Percentiles rank a stretch among this genome's conserved stretches.
phyloP scores from a whole-genome alignment of 1,140 invertebrate genomes.

The Sinella curviseta region DNA sequence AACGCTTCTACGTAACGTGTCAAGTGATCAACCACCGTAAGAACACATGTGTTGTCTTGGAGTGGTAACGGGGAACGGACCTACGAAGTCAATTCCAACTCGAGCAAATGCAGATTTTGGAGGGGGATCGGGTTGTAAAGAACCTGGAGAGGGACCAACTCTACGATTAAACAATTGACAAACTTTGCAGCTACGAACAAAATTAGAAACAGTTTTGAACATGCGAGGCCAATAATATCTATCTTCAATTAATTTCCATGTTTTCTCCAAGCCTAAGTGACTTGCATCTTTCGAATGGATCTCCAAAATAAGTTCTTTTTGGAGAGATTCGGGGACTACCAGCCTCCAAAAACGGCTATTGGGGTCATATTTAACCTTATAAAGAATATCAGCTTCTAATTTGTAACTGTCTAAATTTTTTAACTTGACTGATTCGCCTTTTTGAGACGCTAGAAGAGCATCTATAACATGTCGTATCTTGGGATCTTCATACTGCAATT shows the following conservation, averaged over 20 bases:
- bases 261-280: conserved; percentile 12
- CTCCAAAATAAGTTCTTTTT: background rate
- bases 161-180: conserved; percentile 29
- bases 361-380: background rate
- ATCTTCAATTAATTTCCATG: background rate
- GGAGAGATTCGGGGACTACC: background rate
- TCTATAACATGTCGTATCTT: background rate
- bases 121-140: background rate
- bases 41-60: background rate
- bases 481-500: background rate
- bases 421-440: background rate
- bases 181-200: conserved; percentile 14
- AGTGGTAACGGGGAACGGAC: conserved; percentile 24
- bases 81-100: conserved; percentile 30
- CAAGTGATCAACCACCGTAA: conserved; percentile 2
- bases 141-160: background rate
- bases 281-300: background rate
- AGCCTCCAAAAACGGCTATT: background rate
- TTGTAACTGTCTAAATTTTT: background rate
- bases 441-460: background rate
- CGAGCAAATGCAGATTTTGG: background rate
- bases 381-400: conserved; percentile 1
- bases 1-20: conserved; percentile 36
- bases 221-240: conserved; percentile 30
- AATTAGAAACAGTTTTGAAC: background rate